Base-by-base conservation (phyloP, 2,888 invertebrate species). In the Eurytoma adleriae region DNA sequence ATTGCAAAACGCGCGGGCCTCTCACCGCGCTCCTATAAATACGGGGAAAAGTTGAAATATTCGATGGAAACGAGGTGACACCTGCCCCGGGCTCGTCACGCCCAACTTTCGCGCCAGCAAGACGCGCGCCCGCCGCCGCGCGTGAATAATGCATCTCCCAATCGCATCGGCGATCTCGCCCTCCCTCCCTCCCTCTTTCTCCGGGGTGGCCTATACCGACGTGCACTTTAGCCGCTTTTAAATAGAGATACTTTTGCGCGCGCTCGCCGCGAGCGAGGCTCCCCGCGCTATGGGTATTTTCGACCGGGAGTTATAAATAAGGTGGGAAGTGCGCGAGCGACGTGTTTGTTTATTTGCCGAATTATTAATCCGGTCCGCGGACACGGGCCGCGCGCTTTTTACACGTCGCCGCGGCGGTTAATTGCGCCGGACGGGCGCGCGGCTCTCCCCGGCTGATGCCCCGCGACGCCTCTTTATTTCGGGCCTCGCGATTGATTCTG, bases 11-110 rank as follows among this genome's bases (percentile, higher is more conserved):
- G 7, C 54, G 16, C 66, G 30, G n/a, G 24, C n/a, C 20, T 48
- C 20, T 13, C 10, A 61, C 20, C 59, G 71, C 78, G 82, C 68
- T 70, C 81, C 85, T 86, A 86, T 86, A 86, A 86, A 86, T 86
- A 86, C 82, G 59, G 30, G 81, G 80, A 83, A 84, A 84, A 80
- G 82, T 81, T 84, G 84, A 85, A 85, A 85, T 87, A 86, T 86
- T 84, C 81, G 84, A 85, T 84, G 83, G 83, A 81, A 84, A 83
- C 82, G 83, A 83, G 86, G 84, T 84, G 84, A 84, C 88, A 86
- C 85, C 86, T 88, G 88, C 84, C 40, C 40, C 40, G 40, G 40
- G 40, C 83, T 74, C 81, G 74, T 59, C 68, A 78, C 76, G 54
- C 72, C 24, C 76, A 66, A 57, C 68, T 69, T 16, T 61, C 20